A percentile compares a stretch with the other conserved stretches of the same genome.
These are phyloP conservation scores for Tubulanus polymorphus DNA, from an alignment of 2,888 invertebrate species.

Conservation along the genomic window DNA sequence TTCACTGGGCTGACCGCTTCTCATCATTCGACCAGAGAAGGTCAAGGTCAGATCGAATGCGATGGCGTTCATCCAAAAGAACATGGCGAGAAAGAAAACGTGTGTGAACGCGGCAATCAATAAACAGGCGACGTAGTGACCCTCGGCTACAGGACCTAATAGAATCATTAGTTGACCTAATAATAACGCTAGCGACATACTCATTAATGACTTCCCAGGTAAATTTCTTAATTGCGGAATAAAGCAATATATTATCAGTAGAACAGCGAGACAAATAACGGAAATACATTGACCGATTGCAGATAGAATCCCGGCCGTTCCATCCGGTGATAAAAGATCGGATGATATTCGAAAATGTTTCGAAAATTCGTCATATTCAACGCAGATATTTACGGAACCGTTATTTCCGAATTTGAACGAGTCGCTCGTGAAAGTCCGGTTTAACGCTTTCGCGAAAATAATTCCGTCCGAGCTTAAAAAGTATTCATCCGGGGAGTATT, in stretches of 20 bases:
- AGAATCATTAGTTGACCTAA: background rate
- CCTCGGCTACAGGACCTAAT: background rate
- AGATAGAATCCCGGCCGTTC: no score
- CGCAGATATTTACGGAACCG: no score
- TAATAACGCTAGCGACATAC: background rate
- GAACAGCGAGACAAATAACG: background rate
- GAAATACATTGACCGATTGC: no score
- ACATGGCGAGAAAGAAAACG: background rate
- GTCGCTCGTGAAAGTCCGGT: no score
- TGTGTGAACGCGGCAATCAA: background rate
- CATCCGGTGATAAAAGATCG: no score
- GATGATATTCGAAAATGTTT: no score
- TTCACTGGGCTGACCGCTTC: background rate
- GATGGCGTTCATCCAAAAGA: background rate
- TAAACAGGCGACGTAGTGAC: background rate
- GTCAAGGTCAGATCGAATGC: constrained; percentile 2
- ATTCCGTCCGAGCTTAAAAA: no score
- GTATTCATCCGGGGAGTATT: no score
- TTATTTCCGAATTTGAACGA: no score
- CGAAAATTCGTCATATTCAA: no score
- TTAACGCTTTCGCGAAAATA: no score
- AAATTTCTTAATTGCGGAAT: background rate
- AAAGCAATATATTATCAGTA: background rate
- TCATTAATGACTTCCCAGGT: background rate
- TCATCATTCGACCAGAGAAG: background rate